These are phyloP conservation scores for Cecropterus lyciades DNA, from an alignment of 1,140 invertebrate genomes.

Conservation along the genomic window DNA sequence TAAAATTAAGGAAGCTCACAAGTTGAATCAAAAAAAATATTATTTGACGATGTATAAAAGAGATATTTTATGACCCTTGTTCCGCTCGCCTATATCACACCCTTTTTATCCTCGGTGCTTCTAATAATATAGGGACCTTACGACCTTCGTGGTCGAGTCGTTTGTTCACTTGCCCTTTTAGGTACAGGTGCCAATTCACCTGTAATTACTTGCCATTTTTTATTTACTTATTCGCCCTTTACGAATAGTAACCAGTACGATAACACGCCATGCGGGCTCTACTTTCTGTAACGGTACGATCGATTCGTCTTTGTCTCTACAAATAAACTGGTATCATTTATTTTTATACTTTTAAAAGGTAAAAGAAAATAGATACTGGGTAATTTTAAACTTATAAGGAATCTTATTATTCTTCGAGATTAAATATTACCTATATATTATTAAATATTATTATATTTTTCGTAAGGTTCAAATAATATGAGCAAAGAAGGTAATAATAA, in stretches of 20 bases:
- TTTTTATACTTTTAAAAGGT: too few relatives aligned
- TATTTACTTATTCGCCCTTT: slow-evolving; percentile 46
- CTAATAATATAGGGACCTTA: slow-evolving; percentile 15
- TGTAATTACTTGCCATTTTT: slow-evolving; percentile 56
- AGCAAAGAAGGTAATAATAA: too few relatives aligned
- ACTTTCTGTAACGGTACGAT: slow-evolving; percentile 47
- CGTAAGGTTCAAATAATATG: too few relatives aligned
- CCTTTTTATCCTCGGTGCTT: slow-evolving; percentile 29
- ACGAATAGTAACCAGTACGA: slow-evolving; percentile 32
- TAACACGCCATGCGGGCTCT: slow-evolving; percentile 46
- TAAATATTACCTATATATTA: too few relatives aligned
- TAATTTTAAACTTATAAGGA: too few relatives aligned
- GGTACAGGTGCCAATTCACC: slow-evolving; percentile 71
- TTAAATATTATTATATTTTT: too few relatives aligned
- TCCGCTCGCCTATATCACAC: not conserved
- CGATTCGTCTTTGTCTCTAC: slow-evolving; percentile 37
- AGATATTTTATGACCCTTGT: not conserved
- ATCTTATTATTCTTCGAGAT: too few relatives aligned
- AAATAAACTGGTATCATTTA: not conserved
- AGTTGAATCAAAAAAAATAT: not conserved
- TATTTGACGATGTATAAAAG: not conserved
- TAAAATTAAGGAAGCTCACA: too few relatives aligned
- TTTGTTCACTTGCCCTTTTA: slow-evolving; percentile 43
- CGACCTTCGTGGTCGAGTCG: slow-evolving; percentile 54
- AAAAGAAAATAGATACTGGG: too few relatives aligned